Conservation (phyloP, 2,113 vertebrate genomes). For the Crocuta crocuta region DNA sequence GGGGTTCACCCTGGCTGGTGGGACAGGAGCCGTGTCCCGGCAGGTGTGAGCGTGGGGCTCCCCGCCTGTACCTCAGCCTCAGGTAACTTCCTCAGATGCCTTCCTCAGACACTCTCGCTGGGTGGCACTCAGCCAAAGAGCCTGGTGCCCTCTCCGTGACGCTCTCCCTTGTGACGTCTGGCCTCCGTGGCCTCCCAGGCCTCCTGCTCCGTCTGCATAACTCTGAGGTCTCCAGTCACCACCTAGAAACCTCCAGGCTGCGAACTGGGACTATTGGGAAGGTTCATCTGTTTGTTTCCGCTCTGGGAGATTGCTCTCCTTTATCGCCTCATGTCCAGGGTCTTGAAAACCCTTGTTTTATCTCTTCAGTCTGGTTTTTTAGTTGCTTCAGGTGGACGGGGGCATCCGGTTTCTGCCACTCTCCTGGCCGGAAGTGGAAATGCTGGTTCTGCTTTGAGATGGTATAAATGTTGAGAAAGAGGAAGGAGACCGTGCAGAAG, state of each 20-base stretch:
- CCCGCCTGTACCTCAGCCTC: not conserved
- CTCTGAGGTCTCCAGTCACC: not conserved
- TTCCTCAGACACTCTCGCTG: rapidly evolving
- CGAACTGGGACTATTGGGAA: rapidly evolving
- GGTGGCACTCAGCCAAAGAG: not conserved
- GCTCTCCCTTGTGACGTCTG: not conserved
- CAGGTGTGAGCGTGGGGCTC: not conserved
- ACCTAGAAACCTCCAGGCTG: not conserved
- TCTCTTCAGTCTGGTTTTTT: not conserved
- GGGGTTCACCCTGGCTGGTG: not conserved
- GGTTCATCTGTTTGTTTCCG: not conserved
- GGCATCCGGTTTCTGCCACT: not conserved
- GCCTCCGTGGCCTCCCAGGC: not conserved
- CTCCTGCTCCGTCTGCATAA: not conserved
- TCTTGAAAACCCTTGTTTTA: not conserved
- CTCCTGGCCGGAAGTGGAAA: not conserved
- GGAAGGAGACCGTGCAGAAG: not conserved
- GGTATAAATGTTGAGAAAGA: not conserved
- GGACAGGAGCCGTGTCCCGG: not conserved
- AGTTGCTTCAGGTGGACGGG: not conserved
- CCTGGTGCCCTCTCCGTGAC: rapidly evolving
- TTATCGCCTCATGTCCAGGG: not conserved
- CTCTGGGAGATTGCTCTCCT: too few relatives aligned
- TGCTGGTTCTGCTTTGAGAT: not conserved
- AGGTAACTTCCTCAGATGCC: not conserved